Conservation (phyloP, 2,888 invertebrate species). For the Protonemura montana region DNA sequence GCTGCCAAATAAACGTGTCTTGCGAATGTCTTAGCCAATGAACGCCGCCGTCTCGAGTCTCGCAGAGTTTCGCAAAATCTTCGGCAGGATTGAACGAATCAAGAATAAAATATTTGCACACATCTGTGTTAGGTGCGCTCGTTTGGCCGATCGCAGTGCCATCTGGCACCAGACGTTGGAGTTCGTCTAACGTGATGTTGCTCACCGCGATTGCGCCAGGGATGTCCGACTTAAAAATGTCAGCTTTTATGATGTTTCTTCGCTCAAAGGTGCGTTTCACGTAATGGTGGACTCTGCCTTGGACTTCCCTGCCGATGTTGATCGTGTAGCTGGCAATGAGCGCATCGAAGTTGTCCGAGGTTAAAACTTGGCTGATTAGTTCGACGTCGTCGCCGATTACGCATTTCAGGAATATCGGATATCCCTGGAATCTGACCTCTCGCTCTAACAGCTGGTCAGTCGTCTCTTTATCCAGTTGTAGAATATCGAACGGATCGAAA, state of each 20-base stretch:
- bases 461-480: constrained; percentile 17
- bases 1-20: background rate
- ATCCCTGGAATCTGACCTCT: constrained; percentile 1
- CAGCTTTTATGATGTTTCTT: background rate
- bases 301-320: background rate
- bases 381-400: constrained; percentile 8
- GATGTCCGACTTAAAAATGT: background rate
- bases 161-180: background rate
- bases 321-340: background rate
- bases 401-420: constrained; percentile 2
- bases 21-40: background rate
- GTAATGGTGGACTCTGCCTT: background rate
- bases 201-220: background rate
- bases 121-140: background rate
- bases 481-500: constrained; percentile 24
- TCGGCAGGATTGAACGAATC: background rate
- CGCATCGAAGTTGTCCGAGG: constrained; percentile 22
- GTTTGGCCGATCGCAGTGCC: background rate
- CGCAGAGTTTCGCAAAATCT: background rate
- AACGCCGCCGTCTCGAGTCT: background rate
- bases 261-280: background rate
- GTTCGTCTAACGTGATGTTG: constrained; percentile 15
- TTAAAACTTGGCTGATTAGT: background rate
- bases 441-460: constrained; percentile 16
- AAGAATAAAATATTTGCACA: background rate